Base-by-base conservation (phyloP, 2,888 invertebrate genomes). In the Diplazon laetatorius region DNA sequence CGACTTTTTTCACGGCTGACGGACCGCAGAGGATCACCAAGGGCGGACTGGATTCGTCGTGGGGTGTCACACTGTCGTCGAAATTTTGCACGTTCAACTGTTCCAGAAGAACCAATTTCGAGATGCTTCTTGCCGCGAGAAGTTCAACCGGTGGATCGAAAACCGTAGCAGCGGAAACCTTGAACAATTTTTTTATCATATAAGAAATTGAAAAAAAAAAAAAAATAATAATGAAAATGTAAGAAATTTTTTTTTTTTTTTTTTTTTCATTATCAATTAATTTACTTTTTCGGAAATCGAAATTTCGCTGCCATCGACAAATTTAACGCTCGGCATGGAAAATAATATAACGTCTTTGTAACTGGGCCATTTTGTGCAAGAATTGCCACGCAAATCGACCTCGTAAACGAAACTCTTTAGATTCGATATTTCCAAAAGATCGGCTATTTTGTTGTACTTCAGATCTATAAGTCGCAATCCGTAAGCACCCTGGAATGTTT, bases 1-100 rank as follows among this genome's bases (percentile, higher is more conserved):
- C 37, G 20, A 84, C 81, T 82, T 91, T 91, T 66, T 84, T 86
- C 1, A 89, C 86, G 1, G 89, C 91, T 2, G 88, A 88, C 6
- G 92, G 91, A 14, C 92, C 92, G 16, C 91, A 91, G 12, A 92
- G 83, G 37, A 91, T 84, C 2, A 92, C 85, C 20, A 92, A 84
- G 1, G 91, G 89, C n/a, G 89, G 89, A 5, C 87, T 86, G 1
- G 86, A 78, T 75, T 89, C 82, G 72, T 91, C 90, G 50, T 87
- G 89, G 1, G 92, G 91, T 16, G 86, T 77, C 12, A 91, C 84
- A 62, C 90, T 87, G 10, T 82, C 74, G 60, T 88, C 89, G 60
- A 91, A 87, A 46, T 86, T 84, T 0, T 89, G 89, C 22, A 80
- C 82, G 68, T 88, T 90, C 65, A 91, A 82, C 78, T 91, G 88